Evolutionary conservation across 2,797 vertebrate genomes (phyloP), one percentile per base, ranked within the genome.

Genomic region (Florisuga fusca): DNA sequence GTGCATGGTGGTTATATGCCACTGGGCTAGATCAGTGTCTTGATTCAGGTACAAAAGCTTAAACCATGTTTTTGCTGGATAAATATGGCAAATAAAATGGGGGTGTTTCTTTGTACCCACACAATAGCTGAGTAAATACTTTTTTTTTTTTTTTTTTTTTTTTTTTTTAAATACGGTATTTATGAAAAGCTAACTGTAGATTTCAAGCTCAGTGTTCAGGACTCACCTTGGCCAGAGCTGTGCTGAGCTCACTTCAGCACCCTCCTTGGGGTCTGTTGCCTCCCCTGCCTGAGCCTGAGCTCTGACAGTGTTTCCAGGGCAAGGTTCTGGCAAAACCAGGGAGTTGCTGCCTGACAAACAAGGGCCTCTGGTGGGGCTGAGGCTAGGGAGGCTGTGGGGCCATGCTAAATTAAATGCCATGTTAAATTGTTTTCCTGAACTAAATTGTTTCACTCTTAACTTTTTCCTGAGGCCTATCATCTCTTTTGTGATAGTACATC

Each of bases 1-100:
- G 5, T 41, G 50, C 0, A 0, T 33, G 15, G 18, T 19, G 0
- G 1, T 20, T 51, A 26, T 23, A 62, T 14, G 7, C 6, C 46
- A 50, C 25, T 69, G n/a, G 7, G n/a, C 57, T 23, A 63, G n/a
- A 76, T 12, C 9, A 31, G n/a, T 75, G n/a, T 14, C 29, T 81
- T 69, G n/a, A 46, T 46, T 63, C 20, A 27, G 50, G 17, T 58
- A 27, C 14, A 3, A 9, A 43, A 15, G 19, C 21, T 63, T 67
- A 34, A 76, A 46, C 5, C 9, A 59, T 43, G 20, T 23, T 12
- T 68, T 68, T 0, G 2, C 7, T 73, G 31, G 31, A 63, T 4
- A 62, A 61, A 58, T 38, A 54, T 12, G 31, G 34, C 51, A 7
- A 51, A 48, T 46, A 66, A 61, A 17, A 66, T 8, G 8, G 9